A percentile compares a stretch with the other conserved stretches of the same genome.
Evolutionary conservation across 2,113 vertebrate genomes (phyloP).

Genomic region (Equus przewalskii): DNA sequence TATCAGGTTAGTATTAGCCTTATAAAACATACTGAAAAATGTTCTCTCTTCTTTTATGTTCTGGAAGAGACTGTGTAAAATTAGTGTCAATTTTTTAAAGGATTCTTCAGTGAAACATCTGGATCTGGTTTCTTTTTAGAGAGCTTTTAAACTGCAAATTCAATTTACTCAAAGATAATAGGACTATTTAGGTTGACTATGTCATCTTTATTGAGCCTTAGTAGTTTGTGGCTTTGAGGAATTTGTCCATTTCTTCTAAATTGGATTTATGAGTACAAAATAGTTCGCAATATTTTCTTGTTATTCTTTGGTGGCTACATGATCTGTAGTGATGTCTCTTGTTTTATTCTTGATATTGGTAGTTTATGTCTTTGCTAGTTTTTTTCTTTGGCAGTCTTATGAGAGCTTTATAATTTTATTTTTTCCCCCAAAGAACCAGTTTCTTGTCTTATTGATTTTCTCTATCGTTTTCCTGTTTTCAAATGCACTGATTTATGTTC

Average conservation of each 20-base stretch:
- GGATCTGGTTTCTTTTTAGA: not conserved
- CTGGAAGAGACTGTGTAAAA: not conserved
- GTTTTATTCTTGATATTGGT: not conserved
- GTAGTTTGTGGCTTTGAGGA: not conserved
- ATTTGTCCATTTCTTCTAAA: not conserved
- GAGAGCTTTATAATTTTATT: not conserved
- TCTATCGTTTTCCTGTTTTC: not conserved
- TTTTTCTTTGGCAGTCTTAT: not conserved
- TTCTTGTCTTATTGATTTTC: not conserved
- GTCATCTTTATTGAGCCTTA: not conserved
- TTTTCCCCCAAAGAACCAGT: not conserved
- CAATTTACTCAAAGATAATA: not conserved
- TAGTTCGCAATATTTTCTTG: not conserved
- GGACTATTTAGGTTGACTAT: not conserved
- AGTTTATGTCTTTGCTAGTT: not conserved
- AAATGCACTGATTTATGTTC: not conserved
- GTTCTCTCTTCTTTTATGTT: not conserved
- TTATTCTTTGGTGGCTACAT: not conserved
- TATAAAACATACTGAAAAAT: not conserved
- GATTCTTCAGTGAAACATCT: not conserved
- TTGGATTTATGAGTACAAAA: not conserved
- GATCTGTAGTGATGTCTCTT: not conserved
- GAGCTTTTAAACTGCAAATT: not conserved
- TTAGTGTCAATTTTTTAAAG: not conserved
- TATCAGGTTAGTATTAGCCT: not conserved